Percentiles rank a stretch among this genome's conserved stretches.
phyloP scores from a whole-genome alignment of 2,888 invertebrate genomes.

The Punctoribates punctum region DNA sequence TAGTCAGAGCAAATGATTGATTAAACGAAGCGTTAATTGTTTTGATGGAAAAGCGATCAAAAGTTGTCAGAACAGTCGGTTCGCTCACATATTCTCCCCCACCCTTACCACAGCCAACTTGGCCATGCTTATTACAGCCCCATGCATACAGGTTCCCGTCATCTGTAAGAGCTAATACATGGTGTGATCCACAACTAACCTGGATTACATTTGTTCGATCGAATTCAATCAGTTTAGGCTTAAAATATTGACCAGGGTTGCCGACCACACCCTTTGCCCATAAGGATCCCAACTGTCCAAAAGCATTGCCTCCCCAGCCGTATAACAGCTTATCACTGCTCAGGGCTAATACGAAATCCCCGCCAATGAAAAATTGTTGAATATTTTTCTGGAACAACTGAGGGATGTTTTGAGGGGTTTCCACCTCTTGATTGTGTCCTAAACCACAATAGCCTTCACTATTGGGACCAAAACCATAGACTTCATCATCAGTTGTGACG shows the following conservation, averaged over 20 bases:
- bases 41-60: too few relatives aligned
- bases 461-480: background rate
- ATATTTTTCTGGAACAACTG: background rate
- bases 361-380: background rate
- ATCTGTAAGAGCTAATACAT: background rate
- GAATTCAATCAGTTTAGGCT: background rate
- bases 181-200: background rate
- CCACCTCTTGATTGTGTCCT: background rate
- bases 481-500: background rate
- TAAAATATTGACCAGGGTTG: too few relatives aligned
- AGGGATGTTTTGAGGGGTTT: background rate
- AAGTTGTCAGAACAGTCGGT: too few relatives aligned
- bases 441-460: background rate
- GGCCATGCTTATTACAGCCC: background rate
- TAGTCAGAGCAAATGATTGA: background rate
- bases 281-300: background rate
- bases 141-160: background rate
- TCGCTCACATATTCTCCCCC: too few relatives aligned
- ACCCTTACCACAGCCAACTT: background rate
- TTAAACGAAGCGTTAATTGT: too few relatives aligned
- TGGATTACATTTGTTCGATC: background rate
- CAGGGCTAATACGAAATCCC: background rate
- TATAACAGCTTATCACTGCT: background rate
- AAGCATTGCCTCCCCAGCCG: background rate
- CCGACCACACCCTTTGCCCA: background rate